Evolutionary conservation across 2,797 vertebrate species (phyloP), one percentile per base, ranked within the genome.

Genomic region (Tiaroga cobitis): DNA sequence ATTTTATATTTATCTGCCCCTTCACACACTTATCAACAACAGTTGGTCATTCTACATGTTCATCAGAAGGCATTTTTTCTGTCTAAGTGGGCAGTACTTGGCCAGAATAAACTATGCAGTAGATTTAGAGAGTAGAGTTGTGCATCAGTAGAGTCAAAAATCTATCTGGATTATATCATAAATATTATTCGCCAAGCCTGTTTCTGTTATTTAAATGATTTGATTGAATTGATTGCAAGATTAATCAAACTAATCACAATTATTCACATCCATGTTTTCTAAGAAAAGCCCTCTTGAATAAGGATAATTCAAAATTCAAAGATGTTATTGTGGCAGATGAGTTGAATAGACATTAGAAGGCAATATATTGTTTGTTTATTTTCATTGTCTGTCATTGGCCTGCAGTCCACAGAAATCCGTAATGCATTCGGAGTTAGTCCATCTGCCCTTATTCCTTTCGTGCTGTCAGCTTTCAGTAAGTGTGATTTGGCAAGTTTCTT

Each of bases 31-130:
- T 49, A 24, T 69, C 63, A 80, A 54, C 46, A 69, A 73, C 54
- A 70, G 37, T 73, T 73, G 68, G 81, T 43, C 11, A 61, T 43
- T 61, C 29, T 73, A 61, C 29, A 26, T 43, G 26, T 81, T 15
- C 29, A 19, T 51, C 43, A 51, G 19, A 68, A 49, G 26, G 43
- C 7, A 2, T 65, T 32, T 65, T 32, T 18, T 32, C 29, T 37
- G 21, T 51, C 7, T 72, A 73, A 73, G 81, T 82, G 81, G 34
- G 69, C 46, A 26, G 24, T 43, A 61, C 49, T 72, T 82, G 80
- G 49, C n/a, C n/a, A 32, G n/a, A 73, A 41, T 32, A 41, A 72
- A 26, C 51, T 59, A 59, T 59, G 26, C 68, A 46, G 46, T 13
- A 37, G 13, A 81, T 56, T 37, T 43, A 43, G 41, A 43, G 41